A percentile compares a stretch with the other conserved stretches of the same genome.
These are phyloP conservation scores for Mormyrops attenuatus DNA, from an alignment of 2,797 vertebrate genomes.

Conservation along the genomic window DNA sequence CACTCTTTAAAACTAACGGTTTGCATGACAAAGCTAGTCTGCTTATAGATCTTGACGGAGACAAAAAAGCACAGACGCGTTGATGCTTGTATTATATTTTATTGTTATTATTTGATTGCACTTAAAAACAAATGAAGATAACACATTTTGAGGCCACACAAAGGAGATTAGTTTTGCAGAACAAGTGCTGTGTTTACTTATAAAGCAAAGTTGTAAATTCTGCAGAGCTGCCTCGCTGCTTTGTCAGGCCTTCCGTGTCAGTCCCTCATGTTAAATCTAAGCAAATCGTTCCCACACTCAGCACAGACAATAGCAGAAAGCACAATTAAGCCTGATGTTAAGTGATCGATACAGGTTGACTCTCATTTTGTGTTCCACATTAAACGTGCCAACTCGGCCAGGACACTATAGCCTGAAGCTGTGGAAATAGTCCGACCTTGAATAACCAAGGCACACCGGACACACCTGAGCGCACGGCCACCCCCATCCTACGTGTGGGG, in stretches of 20 bases:
- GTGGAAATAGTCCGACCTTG: neutral
- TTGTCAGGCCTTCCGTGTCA: neutral
- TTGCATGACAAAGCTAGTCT: neutral
- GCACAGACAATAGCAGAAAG: neutral
- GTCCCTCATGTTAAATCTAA: no score
- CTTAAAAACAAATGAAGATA: neutral
- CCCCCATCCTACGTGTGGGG: neutral
- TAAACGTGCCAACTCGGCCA: neutral
- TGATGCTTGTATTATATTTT: neutral
- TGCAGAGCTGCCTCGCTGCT: neutral
- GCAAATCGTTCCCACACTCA: neutral
- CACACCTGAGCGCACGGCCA: slow-evolving; percentile 9
- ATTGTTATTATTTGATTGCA: neutral
- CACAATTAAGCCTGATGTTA: neutral
- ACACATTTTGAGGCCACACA: neutral
- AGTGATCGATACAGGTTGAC: neutral
- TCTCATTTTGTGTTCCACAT: neutral
- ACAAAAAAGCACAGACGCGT: neutral
- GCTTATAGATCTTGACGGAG: neutral
- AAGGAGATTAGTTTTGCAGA: neutral
- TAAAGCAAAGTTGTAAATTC: neutral
- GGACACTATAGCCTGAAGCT: slow-evolving; percentile 11
- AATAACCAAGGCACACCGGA: neutral
- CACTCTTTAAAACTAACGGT: slow-evolving; percentile 23
- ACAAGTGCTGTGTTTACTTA: neutral